Percentiles rank a stretch among this genome's conserved stretches.
Conservation (phyloP, 2,888 invertebrate species). For the Sinopyrophorus schimmeli region DNA sequence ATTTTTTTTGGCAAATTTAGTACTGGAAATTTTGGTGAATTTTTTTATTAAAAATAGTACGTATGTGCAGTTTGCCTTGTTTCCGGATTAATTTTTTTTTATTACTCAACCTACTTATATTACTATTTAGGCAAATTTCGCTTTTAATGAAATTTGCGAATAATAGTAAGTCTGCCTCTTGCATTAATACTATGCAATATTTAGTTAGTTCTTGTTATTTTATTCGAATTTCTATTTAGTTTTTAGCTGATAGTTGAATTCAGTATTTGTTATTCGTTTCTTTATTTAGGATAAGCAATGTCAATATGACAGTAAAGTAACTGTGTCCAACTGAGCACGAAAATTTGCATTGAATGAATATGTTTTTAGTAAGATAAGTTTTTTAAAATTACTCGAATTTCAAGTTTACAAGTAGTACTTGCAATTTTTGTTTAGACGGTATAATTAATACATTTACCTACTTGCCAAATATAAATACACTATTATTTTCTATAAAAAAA, state of each 20-base stretch:
- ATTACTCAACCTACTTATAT: too few species aligned
- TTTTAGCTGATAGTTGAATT: conserved; percentile 17
- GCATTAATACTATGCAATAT: conserved; percentile 26
- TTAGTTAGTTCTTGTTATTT: conserved; percentile 20
- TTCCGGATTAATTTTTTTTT: conserved; percentile 46
- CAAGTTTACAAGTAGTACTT: not conserved
- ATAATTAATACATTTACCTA: not conserved
- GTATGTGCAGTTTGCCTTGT: conserved; percentile 54
- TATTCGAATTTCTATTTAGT: conserved; percentile 14
- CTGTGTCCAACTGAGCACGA: conserved; percentile 7
- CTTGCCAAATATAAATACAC: conserved; percentile 6
- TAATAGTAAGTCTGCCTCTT: too few species aligned
- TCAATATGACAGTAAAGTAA: not conserved
- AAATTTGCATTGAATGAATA: conserved; percentile 13
- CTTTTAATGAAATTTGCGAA: too few species aligned
- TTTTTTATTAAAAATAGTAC: conserved; percentile 48
- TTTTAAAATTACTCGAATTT: not conserved
- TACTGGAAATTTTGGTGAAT: conserved; percentile 49
- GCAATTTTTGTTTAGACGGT: not conserved
- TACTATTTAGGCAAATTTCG: too few species aligned
- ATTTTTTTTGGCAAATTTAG: conserved; percentile 51
- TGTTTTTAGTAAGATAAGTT: conserved; percentile 12
- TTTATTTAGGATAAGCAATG: conserved; percentile 3
- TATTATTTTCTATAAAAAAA: not conserved
- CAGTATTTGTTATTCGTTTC: conserved; percentile 26